Evolutionary conservation across 2,797 vertebrate species (phyloP).

Genomic region (Catharus ustulatus): DNA sequence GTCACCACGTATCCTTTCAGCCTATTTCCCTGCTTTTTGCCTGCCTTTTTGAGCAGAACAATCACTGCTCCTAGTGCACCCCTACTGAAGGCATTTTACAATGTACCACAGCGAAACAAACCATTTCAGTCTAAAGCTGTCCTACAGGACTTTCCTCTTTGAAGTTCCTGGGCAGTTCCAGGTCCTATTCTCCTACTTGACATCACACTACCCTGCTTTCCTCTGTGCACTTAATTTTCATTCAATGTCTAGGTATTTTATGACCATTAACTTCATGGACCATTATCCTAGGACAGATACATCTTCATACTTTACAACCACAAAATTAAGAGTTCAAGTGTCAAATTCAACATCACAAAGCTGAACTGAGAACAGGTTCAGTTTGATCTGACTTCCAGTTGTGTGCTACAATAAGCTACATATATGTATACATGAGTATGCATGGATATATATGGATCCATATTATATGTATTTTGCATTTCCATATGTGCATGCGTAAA

Average conservation of each 20-base stretch:
- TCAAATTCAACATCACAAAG: background rate
- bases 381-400: background rate
- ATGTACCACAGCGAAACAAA: background rate
- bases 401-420: background rate
- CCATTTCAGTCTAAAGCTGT: background rate
- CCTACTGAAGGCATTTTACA: background rate
- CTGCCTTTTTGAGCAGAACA: background rate
- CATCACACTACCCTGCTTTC: background rate
- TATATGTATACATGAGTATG: background rate
- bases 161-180: background rate
- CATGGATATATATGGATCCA: background rate
- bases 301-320: background rate
- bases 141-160: background rate
- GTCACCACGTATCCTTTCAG: background rate
- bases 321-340: background rate
- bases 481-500: background rate
- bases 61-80: background rate
- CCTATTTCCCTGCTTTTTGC: background rate
- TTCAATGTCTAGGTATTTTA: background rate
- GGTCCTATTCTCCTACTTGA: background rate
- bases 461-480: background rate
- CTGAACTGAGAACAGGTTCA: background rate
- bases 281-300: background rate
- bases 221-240: background rate
- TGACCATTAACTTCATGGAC: background rate